These are phyloP conservation scores for Euphonia xanthogaster DNA, from an alignment of 2,797 vertebrate genomes.

Conservation along the genomic window DNA sequence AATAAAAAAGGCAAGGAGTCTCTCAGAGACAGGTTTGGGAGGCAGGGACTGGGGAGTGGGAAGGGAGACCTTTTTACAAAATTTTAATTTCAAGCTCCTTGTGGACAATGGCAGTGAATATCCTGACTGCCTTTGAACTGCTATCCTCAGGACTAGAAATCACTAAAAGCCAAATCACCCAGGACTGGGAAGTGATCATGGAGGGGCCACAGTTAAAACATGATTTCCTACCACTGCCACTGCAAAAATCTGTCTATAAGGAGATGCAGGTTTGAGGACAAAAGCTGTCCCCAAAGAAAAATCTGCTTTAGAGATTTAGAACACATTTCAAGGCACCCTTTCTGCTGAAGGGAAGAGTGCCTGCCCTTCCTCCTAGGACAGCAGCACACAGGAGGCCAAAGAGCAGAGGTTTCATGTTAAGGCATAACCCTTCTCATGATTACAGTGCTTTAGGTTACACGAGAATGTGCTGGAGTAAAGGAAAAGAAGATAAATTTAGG, in stretches of 20 bases:
- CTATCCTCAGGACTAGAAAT: background rate
- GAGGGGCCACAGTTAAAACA: background rate
- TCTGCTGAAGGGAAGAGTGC: fast-evolving
- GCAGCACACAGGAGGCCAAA: background rate
- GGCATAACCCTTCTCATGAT: background rate
- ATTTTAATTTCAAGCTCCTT: background rate
- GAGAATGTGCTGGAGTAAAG: background rate
- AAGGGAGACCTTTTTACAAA: background rate
- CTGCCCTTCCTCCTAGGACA: background rate
- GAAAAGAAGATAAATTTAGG: background rate
- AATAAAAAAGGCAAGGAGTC: background rate
- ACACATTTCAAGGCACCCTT: background rate
- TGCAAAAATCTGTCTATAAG: background rate
- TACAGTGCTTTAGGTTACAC: background rate
- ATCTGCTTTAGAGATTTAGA: background rate
- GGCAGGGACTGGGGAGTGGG: background rate
- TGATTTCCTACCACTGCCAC: background rate
- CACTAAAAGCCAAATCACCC: background rate
- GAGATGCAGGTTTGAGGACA: background rate
- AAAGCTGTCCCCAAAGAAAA: background rate
- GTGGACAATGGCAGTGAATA: background rate
- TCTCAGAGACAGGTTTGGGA: background rate
- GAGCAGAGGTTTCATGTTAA: background rate
- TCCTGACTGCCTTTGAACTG: background rate
- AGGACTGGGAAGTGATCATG: fast-evolving